Evolutionary conservation across 2,888 invertebrate species (phyloP).

Genomic region (Acanthoscelides obtectus): DNA sequence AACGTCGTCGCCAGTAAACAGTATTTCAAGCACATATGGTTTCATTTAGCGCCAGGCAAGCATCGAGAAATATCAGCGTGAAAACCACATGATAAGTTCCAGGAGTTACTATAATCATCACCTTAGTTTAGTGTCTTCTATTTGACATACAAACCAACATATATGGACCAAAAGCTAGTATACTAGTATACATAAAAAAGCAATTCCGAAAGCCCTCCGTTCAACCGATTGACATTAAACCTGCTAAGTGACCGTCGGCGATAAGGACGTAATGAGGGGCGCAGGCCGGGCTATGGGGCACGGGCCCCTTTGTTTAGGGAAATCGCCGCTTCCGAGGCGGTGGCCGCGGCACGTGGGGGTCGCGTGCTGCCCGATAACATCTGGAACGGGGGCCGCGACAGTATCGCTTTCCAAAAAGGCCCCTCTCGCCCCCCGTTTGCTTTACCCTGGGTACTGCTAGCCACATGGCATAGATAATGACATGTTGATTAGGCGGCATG

Average conservation of each 20-base stretch:
- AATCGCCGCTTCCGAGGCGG: not conserved
- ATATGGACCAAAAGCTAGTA: no score
- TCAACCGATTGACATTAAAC: not conserved
- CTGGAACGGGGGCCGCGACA: not conserved
- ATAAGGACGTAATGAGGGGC: not conserved
- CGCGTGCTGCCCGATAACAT: not conserved
- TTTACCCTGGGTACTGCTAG: not conserved
- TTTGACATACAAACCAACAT: no score
- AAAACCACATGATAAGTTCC: no score
- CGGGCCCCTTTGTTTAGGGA: not conserved
- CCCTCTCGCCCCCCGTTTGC: not conserved
- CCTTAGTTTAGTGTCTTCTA: no score
- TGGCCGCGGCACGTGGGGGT: not conserved
- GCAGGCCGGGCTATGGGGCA: not conserved
- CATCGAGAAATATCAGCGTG: no score
- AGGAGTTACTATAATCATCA: no score
- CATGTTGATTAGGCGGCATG: not conserved
- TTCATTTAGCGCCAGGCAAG: no score
- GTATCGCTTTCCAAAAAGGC: not conserved
- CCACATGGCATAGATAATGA: not conserved
- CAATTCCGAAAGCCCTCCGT: not conserved
- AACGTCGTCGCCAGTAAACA: no score
- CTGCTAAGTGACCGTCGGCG: not conserved
- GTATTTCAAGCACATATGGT: no score
- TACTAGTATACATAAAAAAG: not conserved